These are phyloP conservation scores for Cichladusa arquata DNA, from an alignment of 2,113 vertebrate genomes.

Conservation along the genomic window DNA sequence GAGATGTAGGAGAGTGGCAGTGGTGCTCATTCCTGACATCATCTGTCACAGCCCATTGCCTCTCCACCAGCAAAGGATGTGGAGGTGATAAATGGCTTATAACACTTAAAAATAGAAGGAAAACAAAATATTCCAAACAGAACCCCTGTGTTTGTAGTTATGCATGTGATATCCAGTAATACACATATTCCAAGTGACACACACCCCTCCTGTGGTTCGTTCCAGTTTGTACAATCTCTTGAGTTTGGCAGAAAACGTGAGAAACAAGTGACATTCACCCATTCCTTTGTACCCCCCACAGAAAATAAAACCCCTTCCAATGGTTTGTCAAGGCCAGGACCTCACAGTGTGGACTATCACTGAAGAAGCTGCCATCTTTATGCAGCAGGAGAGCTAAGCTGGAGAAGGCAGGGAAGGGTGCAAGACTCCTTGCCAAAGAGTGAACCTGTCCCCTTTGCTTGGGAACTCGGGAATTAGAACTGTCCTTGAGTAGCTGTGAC, in stretches of 20 bases:
- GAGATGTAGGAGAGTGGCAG: neutral
- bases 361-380: neutral
- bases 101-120: neutral
- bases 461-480: neutral
- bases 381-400: neutral
- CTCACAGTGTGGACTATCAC: neutral
- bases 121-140: neutral
- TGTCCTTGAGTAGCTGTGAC: constrained; percentile 52
- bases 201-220: neutral
- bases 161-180: neutral
- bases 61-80: neutral
- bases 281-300: neutral
- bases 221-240: too few species aligned
- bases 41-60: neutral
- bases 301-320: neutral
- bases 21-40: neutral
- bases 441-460: neutral
- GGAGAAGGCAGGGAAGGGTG: neutral
- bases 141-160: neutral
- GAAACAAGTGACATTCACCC: neutral
- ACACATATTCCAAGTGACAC: neutral
- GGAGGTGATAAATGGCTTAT: neutral
- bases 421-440: neutral
- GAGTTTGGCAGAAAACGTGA: neutral
- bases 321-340: neutral